A percentile compares a stretch with the other conserved stretches of the same genome.
These are phyloP conservation scores for Perizoma affinitatum DNA, from an alignment of 2,888 invertebrate genomes.

Conservation along the genomic window DNA sequence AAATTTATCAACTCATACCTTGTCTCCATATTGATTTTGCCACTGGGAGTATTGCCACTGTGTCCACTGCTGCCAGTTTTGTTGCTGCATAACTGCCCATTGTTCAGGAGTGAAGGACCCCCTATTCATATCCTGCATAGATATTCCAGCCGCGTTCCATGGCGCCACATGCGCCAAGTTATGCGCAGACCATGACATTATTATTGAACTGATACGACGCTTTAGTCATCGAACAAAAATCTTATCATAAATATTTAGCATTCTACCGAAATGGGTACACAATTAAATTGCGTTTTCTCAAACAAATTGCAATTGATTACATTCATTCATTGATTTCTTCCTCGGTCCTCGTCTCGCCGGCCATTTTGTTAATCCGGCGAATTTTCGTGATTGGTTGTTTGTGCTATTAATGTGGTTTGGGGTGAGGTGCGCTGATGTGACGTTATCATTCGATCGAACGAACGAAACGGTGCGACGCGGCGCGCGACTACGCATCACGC, in stretches of 20 bases:
- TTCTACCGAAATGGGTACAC: not conserved
- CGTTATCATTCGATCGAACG: too few species aligned
- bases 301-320: not conserved
- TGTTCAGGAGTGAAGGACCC: slow-evolving; percentile 85
- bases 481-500: not conserved
- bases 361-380: slow-evolving; percentile 22
- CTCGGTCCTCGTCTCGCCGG: slow-evolving; percentile 6
- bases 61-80: slow-evolving; percentile 89
- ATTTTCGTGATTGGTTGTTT: too few species aligned
- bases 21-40: slow-evolving; percentile 90
- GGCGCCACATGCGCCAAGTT: slow-evolving; percentile 56
- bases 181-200: slow-evolving; percentile 75
- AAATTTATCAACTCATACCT: slow-evolving; percentile 70
- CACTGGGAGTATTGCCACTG: slow-evolving; percentile 92
- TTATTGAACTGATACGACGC: slow-evolving; percentile 1
- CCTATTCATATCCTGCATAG: slow-evolving; percentile 55
- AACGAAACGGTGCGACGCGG: too few species aligned
- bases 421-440: too few species aligned
- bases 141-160: slow-evolving; percentile 63
- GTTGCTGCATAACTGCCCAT: slow-evolving; percentile 88
- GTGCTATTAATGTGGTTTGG: too few species aligned
- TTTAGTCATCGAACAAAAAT: too few species aligned
- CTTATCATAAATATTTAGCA: not conserved
- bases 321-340: not conserved
- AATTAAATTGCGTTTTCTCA: not conserved